Evolutionary conservation across 2,888 invertebrate species (phyloP).

Genomic region (Capitulum mitella): DNA sequence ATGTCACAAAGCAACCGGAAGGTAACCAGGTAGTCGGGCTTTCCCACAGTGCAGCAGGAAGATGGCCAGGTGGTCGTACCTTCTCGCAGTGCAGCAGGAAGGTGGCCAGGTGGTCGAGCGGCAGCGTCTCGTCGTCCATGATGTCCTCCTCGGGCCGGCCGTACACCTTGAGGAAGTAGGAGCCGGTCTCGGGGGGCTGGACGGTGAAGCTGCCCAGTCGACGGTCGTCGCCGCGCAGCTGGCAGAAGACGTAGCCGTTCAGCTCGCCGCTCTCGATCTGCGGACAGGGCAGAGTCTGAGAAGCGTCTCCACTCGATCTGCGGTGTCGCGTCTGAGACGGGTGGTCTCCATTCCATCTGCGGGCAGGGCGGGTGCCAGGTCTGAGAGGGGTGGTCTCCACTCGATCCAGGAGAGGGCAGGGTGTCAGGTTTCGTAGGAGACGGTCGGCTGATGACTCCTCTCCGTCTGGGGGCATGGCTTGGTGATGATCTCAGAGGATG

Average conservation of each 20-base stretch:
- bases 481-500: no score
- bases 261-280: constrained; percentile 38
- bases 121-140: constrained; percentile 36
- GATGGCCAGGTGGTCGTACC: no score
- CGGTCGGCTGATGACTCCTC: not conserved
- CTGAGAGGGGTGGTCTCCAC: not conserved
- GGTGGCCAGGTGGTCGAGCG: constrained; percentile 39
- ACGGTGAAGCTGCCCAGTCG: constrained; percentile 42
- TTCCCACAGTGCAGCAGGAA: no score
- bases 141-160: constrained; percentile 40
- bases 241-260: constrained; percentile 41
- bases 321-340: no score
- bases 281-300: not conserved
- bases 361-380: not conserved
- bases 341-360: not conserved
- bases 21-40: no score
- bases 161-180: constrained; percentile 45
- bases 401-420: no score
- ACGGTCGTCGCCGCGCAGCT: constrained; percentile 39
- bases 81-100: constrained; percentile 37
- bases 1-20: no score
- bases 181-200: constrained; percentile 44
- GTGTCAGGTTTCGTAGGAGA: not conserved
- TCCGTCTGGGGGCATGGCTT: not conserved
- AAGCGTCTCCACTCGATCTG: no score